Conservation (phyloP, 1,140 invertebrate genomes). For the Babylonia areolata region DNA sequence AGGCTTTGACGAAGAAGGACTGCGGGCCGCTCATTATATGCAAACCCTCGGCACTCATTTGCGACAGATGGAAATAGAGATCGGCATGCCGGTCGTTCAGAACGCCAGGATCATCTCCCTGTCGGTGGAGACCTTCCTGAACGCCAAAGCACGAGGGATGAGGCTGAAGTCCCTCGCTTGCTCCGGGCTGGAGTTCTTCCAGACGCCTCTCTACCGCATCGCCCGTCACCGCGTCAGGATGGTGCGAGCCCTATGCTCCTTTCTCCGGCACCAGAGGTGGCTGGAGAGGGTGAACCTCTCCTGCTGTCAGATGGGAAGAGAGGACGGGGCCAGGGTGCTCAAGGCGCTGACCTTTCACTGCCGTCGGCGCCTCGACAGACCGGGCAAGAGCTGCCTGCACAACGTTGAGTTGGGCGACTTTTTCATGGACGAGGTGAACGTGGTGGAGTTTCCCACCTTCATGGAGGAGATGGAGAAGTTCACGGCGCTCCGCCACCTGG, state of each 20-base stretch:
- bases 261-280: constrained; percentile 14
- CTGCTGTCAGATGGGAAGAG: constrained; percentile 19
- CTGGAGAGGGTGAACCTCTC: constrained; percentile 17
- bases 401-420: constrained; percentile 16
- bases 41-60: constrained; percentile 7
- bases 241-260: constrained; percentile 29
- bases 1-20: background rate
- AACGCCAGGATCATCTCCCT: constrained; percentile 8
- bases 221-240: constrained; percentile 20
- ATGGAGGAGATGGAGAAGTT: constrained; percentile 18
- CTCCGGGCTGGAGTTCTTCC: constrained; percentile 31
- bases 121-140: constrained; percentile 17
- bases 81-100: constrained; percentile 18
- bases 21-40: constrained; percentile 2
- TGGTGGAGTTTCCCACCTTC: background rate
- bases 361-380: background rate
- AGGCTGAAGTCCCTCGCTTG: constrained; percentile 20
- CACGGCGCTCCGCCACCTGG: background rate
- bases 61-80: constrained; percentile 6
- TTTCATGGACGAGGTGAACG: constrained; percentile 25
- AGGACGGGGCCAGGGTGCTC: constrained; percentile 5
- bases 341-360: constrained; percentile 14
- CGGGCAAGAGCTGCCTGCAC: background rate
- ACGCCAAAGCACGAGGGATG: background rate
- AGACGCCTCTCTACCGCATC: constrained; percentile 31